Conservation (phyloP, 2,797 vertebrate genomes). For the Gadopsis bispinosus region DNA sequence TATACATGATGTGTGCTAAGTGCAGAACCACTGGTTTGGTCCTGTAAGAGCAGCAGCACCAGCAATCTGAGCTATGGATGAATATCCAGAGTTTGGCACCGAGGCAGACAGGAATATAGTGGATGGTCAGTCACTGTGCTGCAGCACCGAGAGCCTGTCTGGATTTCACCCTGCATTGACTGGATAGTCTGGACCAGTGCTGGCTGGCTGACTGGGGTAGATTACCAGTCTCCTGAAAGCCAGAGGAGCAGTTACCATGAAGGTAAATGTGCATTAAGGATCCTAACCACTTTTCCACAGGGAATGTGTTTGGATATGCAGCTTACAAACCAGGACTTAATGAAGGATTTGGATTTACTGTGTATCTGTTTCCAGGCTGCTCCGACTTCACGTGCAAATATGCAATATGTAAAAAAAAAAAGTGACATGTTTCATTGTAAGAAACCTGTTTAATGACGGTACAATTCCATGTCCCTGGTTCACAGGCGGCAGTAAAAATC, state of each 20-base stretch:
- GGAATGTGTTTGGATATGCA: background rate
- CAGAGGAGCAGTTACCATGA: background rate
- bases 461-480: background rate
- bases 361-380: background rate
- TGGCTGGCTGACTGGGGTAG: slow-evolving; percentile 15
- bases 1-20: background rate
- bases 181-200: background rate
- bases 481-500: no score
- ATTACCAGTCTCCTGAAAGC: slow-evolving; percentile 6
- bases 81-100: slow-evolving; percentile 15
- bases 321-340: slow-evolving; percentile 15
- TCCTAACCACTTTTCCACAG: background rate
- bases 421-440: background rate
- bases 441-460: background rate
- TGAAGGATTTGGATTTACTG: background rate
- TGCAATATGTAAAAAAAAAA: background rate
- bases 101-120: slow-evolving; percentile 11
- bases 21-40: background rate
- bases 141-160: slow-evolving; percentile 15
- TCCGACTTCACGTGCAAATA: background rate
- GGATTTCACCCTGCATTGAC: slow-evolving; percentile 23
- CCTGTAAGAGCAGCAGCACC: slow-evolving; percentile 15
- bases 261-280: background rate
- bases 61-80: slow-evolving; percentile 24
- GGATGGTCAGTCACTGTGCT: background rate